Evolutionary conservation across 2,113 vertebrate genomes (phyloP), one percentile per base, ranked within the genome.

Genomic region (Alouatta palliata): DNA sequence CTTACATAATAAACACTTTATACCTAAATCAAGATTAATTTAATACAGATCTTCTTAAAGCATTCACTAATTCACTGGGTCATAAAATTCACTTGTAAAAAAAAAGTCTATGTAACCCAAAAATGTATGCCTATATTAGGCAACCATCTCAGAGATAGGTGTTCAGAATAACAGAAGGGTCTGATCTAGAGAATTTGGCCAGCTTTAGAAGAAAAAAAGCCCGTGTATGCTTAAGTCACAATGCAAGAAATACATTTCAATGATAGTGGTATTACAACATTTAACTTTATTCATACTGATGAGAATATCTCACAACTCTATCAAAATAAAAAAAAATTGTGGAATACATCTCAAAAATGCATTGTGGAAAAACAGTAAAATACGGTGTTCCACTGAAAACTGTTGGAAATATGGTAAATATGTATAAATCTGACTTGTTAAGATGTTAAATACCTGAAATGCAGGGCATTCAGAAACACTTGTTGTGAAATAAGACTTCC

Each of bases 1-100:
- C 7, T 56, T 35, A 54, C 45, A 83, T 25, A 95, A 85, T 4
- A 92, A 19, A 19, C 14, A 87, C 66, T 87, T 87, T 30, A 90
- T 94, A 94, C 79, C 47, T 90, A 95, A 94, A 94, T 85, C 25
- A 54, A 96, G 16, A 49, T 71, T 81, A 96, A 92, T 27, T 85
- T 92, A 77, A 94, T 84, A 64, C 11, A 97, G 16, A 85, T 85
- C 9, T 76, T 94, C 8, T 7, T 81, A 96, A 13, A n/a, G 71
- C 85, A 87, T 93, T 58, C 58, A 54, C 64, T 90, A 92, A 87
- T 70, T 71, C 23, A 71, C 19, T 19, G n/a, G 3, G 10, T 49
- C 35, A 84, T 87, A 68, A 97, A 94, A 81, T 56, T 93, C 35
- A 54, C 40, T 87, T 64, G 64, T 2, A 83, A 49, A n/a, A 79